Evolutionary conservation across 2,113 vertebrate species (phyloP).

Genomic region (Chaenocephalus aceratus): DNA sequence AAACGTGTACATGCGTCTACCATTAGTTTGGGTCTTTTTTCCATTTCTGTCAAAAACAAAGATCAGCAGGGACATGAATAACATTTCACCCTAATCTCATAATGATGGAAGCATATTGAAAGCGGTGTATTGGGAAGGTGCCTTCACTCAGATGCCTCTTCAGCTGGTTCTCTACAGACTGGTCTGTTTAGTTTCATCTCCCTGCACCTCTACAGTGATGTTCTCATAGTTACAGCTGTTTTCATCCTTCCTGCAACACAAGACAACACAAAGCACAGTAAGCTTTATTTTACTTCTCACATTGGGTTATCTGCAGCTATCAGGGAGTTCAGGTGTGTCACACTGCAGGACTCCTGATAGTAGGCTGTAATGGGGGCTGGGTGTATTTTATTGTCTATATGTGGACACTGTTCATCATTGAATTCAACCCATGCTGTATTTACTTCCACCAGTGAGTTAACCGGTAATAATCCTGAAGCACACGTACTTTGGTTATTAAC

Average conservation of each 20-base stretch:
- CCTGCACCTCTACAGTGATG: not conserved
- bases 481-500: not conserved
- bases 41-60: not conserved
- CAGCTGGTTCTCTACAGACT: constrained; percentile 14
- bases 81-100: not conserved
- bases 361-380: not conserved
- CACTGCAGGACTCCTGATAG: not conserved
- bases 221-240: not conserved
- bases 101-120: not conserved
- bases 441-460: not conserved
- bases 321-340: not conserved
- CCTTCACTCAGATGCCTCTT: too few relatives aligned
- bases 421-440: not conserved
- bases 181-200: not conserved
- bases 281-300: not conserved
- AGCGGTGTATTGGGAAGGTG: not conserved
- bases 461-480: not conserved
- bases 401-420: not conserved
- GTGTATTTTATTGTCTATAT: not conserved
- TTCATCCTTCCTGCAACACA: constrained; percentile 29
- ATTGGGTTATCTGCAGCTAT: not conserved
- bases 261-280: not conserved
- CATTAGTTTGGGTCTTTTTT: not conserved
- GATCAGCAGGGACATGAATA: not conserved
- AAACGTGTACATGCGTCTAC: too few relatives aligned